Evolutionary conservation across 2,113 vertebrate species (phyloP).

Genomic region (Murina feae): DNA sequence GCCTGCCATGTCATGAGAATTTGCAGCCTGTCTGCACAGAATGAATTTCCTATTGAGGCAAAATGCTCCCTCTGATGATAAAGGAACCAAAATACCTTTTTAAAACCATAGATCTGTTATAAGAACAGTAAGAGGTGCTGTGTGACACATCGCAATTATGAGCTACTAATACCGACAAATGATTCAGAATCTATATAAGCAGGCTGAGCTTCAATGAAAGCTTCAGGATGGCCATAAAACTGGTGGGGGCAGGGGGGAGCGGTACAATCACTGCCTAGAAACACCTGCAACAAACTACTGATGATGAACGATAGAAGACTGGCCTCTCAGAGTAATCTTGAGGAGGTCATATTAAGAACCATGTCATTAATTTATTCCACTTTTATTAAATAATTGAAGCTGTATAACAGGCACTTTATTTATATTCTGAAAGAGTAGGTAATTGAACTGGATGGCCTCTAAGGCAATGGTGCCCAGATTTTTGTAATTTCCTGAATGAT

Average conservation of each 20-base stretch:
- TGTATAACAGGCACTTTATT: neutral
- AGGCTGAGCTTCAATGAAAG: neutral
- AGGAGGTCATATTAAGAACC: neutral
- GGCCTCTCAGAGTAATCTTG: neutral
- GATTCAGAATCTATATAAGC: neutral
- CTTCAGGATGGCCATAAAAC: neutral
- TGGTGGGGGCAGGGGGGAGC: neutral
- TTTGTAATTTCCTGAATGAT: neutral
- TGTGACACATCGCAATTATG: neutral
- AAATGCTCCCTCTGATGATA: slow-evolving; percentile 53
- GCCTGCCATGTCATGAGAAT: slow-evolving; percentile 50
- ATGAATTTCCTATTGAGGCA: slow-evolving; percentile 58
- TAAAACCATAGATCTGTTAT: neutral
- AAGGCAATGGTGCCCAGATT: neutral
- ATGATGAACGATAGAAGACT: neutral
- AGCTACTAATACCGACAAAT: slow-evolving; percentile 35
- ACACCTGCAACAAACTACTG: neutral
- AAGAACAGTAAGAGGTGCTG: slow-evolving; percentile 5
- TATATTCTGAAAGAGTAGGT: neutral
- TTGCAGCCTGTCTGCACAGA: slow-evolving; percentile 44
- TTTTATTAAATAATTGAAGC: slow-evolving; percentile 27
- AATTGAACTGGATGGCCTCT: neutral
- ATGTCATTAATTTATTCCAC: neutral
- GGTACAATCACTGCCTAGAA: neutral
- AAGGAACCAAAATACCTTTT: slow-evolving; percentile 40